These are phyloP conservation scores for Phyllostomus discolor DNA, from an alignment of 2,113 vertebrate species.

Conservation along the genomic window DNA sequence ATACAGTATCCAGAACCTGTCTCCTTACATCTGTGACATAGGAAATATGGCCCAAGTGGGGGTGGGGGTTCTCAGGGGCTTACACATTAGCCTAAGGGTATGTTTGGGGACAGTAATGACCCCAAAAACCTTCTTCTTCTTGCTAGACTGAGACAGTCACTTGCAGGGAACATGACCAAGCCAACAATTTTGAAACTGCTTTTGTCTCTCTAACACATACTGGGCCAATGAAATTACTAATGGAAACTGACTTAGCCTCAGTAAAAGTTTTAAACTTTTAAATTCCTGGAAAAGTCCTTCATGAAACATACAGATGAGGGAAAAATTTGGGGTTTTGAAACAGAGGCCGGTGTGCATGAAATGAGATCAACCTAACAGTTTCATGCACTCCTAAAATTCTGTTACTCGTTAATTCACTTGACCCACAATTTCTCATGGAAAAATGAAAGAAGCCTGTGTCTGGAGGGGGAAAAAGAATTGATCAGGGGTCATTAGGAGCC, in stretches of 20 bases:
- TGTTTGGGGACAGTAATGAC: not conserved
- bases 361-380: not conserved
- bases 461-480: not conserved
- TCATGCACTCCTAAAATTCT: not conserved
- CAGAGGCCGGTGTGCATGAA: not conserved
- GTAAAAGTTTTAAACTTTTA: slow-evolving; percentile 21
- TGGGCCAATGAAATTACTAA: not conserved
- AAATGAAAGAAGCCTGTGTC: not conserved
- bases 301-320: not conserved
- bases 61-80: no score
- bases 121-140: not conserved
- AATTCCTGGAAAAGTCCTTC: not conserved
- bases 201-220: not conserved
- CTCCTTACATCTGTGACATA: not conserved
- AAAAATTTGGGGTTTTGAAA: not conserved
- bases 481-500: not conserved
- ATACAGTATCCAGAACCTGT: not conserved
- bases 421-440: not conserved
- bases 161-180: not conserved
- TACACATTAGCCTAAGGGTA: not conserved
- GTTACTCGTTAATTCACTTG: not conserved
- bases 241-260: not conserved
- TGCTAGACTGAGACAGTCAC: not conserved
- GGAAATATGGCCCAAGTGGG: not conserved
- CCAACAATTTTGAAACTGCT: not conserved